Evolutionary conservation across 2,888 invertebrate species (phyloP), one percentile per base, ranked within the genome.

Genomic region (Tinea trinotella): DNA sequence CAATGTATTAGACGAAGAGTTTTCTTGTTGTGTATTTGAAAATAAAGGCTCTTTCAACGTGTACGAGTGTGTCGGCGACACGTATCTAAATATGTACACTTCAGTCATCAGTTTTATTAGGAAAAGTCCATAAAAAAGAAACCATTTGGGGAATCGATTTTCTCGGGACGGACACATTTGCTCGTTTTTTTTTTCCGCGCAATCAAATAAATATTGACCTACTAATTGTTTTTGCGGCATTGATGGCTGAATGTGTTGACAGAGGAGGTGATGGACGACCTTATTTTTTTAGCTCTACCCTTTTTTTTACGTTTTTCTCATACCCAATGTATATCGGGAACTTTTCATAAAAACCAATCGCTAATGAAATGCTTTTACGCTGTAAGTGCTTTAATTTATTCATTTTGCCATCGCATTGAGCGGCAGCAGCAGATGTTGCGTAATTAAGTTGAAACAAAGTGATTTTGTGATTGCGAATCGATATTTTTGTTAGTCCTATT

Each of bases 141-240:
- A 22, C 50, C 50, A 50, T 50, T 50, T 50, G 50, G 24, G 18
- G 24, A 24, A 50, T 50, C 50, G 3, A 50, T 50, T 50, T 24
- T 50, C 48, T 48, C 19, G 24, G n/a, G n/a, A 24, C 22, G n/a
- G 10, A 12, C 24, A 50, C 24, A 50, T 50, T 24, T 50, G 24
- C 50, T 15, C 24, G 22, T 50, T 50, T 46, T 17, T 40, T 30
- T 30, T 65, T n/a, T 71, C 70, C 60, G 64, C 64, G 71, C 68
- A 74, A 81, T 81, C 76, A 79, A 79, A 83, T 80, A 80, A 80
- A 82, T 79, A 83, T 83, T 79, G 80, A 77, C 76, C 74, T 76
- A 77, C 76, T 81, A 80, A 84, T 84, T 84, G 78, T 81, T 82
- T 81, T 81, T 81, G 76, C 72, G 76, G 77, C 76, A 73, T 76